These are phyloP conservation scores for Conopomorpha cramerella DNA, from an alignment of 1,140 invertebrate genomes.

Conservation along the genomic window DNA sequence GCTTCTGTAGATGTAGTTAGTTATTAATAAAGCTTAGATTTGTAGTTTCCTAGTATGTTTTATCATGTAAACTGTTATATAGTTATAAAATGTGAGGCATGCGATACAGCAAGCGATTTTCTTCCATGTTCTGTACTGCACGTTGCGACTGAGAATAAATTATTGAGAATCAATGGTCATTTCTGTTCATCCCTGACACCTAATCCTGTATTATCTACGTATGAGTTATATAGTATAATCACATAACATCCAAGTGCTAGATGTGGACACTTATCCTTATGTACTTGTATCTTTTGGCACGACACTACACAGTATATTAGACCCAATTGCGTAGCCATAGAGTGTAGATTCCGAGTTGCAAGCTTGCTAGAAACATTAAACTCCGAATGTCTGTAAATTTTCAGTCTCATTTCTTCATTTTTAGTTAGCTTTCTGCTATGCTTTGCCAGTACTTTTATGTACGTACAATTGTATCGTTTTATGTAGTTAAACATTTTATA, in stretches of 20 bases:
- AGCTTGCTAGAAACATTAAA: conserved; percentile 30
- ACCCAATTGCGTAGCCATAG: conserved; percentile 17
- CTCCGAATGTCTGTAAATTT: conserved; percentile 48
- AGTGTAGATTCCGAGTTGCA: conserved; percentile 13
- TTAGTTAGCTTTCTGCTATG: conserved; percentile 47
- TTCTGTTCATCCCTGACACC: no score
- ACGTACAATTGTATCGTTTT: conserved; percentile 5
- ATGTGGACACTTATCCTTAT: conserved; percentile 18
- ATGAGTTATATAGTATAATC: no score
- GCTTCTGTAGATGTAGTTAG: conserved; percentile 22
- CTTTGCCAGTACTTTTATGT: conserved; percentile 28
- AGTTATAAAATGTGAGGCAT: no score
- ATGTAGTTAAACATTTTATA: no score
- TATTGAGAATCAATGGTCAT: no score
- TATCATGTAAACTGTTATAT: no score
- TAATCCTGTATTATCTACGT: no score
- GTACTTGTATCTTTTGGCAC: no score
- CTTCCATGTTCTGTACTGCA: no score
- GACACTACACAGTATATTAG: conserved; percentile 17
- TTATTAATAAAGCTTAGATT: conserved; percentile 10
- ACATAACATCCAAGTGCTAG: conserved; percentile 20
- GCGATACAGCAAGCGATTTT: no score
- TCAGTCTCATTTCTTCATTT: conserved; percentile 49
- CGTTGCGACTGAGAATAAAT: no score
- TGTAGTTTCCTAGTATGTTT: conserved; percentile 9